phyloP scores from a whole-genome alignment of 2,113 vertebrate genomes.

The Brachyistius frenatus region DNA sequence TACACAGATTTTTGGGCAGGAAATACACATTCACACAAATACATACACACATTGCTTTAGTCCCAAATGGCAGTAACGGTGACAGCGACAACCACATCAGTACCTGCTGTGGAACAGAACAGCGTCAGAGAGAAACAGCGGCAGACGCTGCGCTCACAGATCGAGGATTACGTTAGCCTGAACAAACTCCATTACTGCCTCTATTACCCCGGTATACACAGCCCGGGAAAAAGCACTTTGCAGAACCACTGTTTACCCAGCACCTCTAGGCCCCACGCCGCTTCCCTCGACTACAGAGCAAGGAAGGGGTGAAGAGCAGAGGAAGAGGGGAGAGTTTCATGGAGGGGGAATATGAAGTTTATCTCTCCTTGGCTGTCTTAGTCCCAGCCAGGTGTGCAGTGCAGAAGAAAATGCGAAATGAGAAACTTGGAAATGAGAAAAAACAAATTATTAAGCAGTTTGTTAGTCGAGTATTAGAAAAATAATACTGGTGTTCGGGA shows the following conservation, averaged over 20 bases:
- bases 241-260: slow-evolving; percentile 74
- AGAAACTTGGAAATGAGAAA: not conserved
- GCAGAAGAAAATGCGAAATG: not conserved
- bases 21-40: slow-evolving; percentile 29
- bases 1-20: not conserved
- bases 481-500: not conserved
- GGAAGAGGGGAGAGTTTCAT: slow-evolving; percentile 21
- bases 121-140: slow-evolving; percentile 56
- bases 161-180: slow-evolving; percentile 75
- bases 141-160: slow-evolving; percentile 66
- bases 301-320: slow-evolving; percentile 40
- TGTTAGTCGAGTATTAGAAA: not conserved
- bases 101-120: slow-evolving; percentile 66
- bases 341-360: slow-evolving; percentile 4
- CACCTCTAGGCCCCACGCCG: slow-evolving; percentile 56
- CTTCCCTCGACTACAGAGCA: slow-evolving; percentile 54
- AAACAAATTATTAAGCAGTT: slow-evolving; percentile 13
- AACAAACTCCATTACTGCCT: slow-evolving; percentile 81
- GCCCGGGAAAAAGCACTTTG: slow-evolving; percentile 72
- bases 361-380: slow-evolving; percentile 4
- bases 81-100: slow-evolving; percentile 62
- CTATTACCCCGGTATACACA: slow-evolving; percentile 76
- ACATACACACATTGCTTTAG: slow-evolving; percentile 29
- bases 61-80: slow-evolving; percentile 61
- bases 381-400: slow-evolving; percentile 12